Base-by-base conservation (phyloP, 2,797 vertebrate species). In the Phoeniculus purpureus region DNA sequence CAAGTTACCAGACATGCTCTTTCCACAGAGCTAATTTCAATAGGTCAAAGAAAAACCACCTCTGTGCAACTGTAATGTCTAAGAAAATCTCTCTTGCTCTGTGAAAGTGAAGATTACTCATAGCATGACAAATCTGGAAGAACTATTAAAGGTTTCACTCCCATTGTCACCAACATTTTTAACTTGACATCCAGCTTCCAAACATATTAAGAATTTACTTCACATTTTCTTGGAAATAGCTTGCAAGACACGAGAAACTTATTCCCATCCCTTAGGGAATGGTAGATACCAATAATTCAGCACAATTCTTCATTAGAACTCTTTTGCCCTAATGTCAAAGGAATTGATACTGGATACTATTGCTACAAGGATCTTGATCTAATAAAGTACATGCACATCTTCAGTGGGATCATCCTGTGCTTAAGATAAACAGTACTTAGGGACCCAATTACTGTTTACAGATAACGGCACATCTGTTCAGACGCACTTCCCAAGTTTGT, bases 11-110 rank as follows among this genome's bases (percentile, higher is more conserved):
- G 65, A 83, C 60, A 73, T 65, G 21, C 27, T 77, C 23, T 74
- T 90, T 90, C 77, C 85, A 90, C 31, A 37, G 84, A 67, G 34
- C 27, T 68, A 66, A 78, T 90, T 76, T 37, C 26, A 80, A 76
- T 8, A 70, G 45, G 62, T 59, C 43, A 77, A 86, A 92, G 13
- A 23, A 88, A 91, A 94, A 84, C 48, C 83, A 72, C 51, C 22
- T 73, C 74, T 91, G 58, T 92, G 54, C 22, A 94, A 84, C 47
- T 77, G 23, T 45, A 73, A 92, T 86, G 87, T 93, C 85, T 87
- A 79, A 93, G 59, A 87, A 94, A 93, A 61, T 23, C 32, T 70
- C 45, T 62, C 52, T 56, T 32, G 4, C 23, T 77, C 48, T 1
- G 0, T 81, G 83, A 81, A 92, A 95, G 29, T 0, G 0, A 37